Percentiles rank a stretch among this genome's conserved stretches.
Evolutionary conservation across 2,888 invertebrate species (phyloP).

Genomic region (Sesia apiformis): DNA sequence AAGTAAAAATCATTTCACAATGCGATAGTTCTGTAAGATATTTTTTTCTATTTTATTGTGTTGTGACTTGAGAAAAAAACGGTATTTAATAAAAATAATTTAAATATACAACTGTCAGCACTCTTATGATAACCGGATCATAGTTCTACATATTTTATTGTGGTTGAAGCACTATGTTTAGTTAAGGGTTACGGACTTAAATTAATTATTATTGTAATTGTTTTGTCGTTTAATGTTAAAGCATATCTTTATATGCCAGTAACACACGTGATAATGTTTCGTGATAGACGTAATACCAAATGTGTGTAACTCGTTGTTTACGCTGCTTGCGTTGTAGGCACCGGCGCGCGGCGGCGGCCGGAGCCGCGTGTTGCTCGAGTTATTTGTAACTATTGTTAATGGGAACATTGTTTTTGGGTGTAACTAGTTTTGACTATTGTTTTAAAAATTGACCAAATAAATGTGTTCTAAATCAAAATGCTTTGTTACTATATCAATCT

Average conservation of each 20-base stretch:
- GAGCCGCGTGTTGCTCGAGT: not conserved
- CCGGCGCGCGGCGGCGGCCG: not conserved
- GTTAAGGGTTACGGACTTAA: conserved; percentile 59
- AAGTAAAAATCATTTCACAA: too few species aligned
- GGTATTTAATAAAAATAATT: too few species aligned
- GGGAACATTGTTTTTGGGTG: conserved; percentile 57
- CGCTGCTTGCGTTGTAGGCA: not conserved
- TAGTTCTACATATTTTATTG: conserved; percentile 33
- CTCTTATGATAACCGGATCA: too few species aligned
- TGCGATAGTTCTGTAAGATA: too few species aligned
- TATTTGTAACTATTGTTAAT: conserved; percentile 22
- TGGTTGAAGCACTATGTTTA: conserved; percentile 43
- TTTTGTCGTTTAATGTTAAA: conserved; percentile 47
- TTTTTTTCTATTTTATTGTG: too few species aligned
- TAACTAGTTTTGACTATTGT: conserved; percentile 58
- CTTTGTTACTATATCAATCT: not conserved
- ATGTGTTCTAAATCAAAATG: conserved; percentile 52
- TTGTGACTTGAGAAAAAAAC: too few species aligned
- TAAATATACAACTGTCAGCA: too few species aligned
- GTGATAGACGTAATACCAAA: conserved; percentile 51
- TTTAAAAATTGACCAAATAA: conserved; percentile 70
- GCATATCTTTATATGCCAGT: conserved; percentile 62
- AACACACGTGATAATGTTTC: conserved; percentile 67
- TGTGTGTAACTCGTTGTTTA: conserved; percentile 5
- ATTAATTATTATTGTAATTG: conserved; percentile 28